Conservation (phyloP, 1,140 invertebrate species). For the Tachypleus tridentatus region DNA sequence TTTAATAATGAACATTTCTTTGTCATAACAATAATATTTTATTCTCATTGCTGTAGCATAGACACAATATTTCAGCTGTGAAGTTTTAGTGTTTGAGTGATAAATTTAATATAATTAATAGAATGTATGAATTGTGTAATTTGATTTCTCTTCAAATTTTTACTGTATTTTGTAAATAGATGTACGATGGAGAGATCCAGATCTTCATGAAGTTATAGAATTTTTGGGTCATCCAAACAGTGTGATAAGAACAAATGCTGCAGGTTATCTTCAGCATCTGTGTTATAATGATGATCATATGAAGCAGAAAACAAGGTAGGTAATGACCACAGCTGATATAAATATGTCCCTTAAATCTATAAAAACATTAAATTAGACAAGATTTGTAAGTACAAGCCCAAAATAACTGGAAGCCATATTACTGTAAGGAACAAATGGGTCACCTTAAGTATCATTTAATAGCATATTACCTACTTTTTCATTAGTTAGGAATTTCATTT, state of each 20-base stretch:
- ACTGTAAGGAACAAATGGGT: too few relatives aligned
- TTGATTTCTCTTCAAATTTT: too few relatives aligned
- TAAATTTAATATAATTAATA: too few relatives aligned
- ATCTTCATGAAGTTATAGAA: slow-evolving; percentile 94
- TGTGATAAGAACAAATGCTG: slow-evolving; percentile 92
- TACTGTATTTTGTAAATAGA: slow-evolving; percentile 27
- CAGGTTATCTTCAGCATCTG: slow-evolving; percentile 93
- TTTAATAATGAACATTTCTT: too few relatives aligned
- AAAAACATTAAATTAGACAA: too few relatives aligned
- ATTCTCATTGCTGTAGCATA: not conserved
- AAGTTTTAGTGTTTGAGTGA: not conserved
- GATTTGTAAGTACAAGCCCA: too few relatives aligned
- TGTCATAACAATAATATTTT: not conserved
- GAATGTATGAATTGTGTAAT: not conserved
- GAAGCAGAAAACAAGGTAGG: slow-evolving; percentile 74
- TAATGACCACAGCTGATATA: not conserved
- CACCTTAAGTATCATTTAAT: too few relatives aligned
- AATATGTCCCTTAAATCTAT: too few relatives aligned
- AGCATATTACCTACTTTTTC: not conserved
- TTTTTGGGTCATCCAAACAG: slow-evolving; percentile 93
- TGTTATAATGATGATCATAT: slow-evolving; percentile 97
- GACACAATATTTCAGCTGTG: not conserved
- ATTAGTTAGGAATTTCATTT: too few relatives aligned
- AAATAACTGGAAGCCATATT: too few relatives aligned
- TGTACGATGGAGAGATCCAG: slow-evolving; percentile 90